Conservation (phyloP, 2,888 invertebrate genomes). For the Phyllotreta cruciferae region DNA sequence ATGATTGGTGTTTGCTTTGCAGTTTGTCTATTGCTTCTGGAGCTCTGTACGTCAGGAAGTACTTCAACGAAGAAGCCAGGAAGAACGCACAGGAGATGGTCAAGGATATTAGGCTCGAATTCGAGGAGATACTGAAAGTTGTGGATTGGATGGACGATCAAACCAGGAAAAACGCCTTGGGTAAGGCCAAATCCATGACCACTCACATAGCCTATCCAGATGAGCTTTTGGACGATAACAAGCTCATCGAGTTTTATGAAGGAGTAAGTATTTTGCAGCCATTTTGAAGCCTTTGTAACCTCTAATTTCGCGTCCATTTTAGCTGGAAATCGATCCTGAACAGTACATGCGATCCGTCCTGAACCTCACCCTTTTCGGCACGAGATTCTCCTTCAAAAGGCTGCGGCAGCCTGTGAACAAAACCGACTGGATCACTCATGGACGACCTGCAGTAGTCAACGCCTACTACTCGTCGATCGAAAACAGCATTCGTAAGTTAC, state of each 20-base stretch:
- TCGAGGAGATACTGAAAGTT: slow-evolving; percentile 77
- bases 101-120: slow-evolving; percentile 80
- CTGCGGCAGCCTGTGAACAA: slow-evolving; percentile 82
- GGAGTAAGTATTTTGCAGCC: slow-evolving; percentile 66
- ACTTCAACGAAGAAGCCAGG: slow-evolving; percentile 86
- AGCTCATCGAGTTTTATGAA: slow-evolving; percentile 80
- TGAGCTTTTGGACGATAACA: slow-evolving; percentile 82
- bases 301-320: slow-evolving; percentile 35
- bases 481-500: slow-evolving; percentile 85
- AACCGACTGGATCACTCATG: slow-evolving; percentile 86
- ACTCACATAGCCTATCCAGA: slow-evolving; percentile 93
- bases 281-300: neutral
- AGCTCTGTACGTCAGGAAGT: slow-evolving; percentile 85
- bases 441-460: slow-evolving; percentile 84
- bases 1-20: slow-evolving; percentile 30
- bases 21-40: slow-evolving; percentile 80
- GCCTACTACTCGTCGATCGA: slow-evolving; percentile 87
- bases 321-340: slow-evolving; percentile 75
- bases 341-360: slow-evolving; percentile 79
- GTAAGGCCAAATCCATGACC: slow-evolving; percentile 83
- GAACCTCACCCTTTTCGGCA: slow-evolving; percentile 80
- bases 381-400: slow-evolving; percentile 78
- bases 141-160: slow-evolving; percentile 93
- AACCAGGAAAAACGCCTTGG: slow-evolving; percentile 78
- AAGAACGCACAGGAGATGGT: slow-evolving; percentile 88